Conservation (phyloP, 2,113 vertebrate species). For the Stictonetta naevosa region DNA sequence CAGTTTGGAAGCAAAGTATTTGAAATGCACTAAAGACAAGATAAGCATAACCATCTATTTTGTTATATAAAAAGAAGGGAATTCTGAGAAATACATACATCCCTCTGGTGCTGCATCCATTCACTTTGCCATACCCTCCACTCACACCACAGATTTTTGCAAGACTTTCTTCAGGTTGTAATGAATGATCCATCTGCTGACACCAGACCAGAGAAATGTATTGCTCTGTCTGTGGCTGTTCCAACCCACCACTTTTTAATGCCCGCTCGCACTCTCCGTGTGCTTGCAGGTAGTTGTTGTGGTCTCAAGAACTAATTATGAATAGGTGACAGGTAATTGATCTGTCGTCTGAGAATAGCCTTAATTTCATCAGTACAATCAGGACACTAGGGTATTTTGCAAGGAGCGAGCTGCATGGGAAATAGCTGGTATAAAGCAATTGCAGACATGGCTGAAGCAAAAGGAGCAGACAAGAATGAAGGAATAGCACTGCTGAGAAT, state of each 20-base stretch:
- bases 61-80: not conserved
- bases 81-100: not conserved
- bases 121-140: not conserved
- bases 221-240: not conserved
- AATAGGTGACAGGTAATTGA: not conserved
- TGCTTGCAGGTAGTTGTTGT: not conserved
- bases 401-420: not conserved
- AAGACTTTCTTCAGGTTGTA: not conserved
- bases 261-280: accelerated
- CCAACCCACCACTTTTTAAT: not conserved
- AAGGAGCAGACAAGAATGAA: not conserved
- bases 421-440: not conserved
- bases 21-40: not conserved
- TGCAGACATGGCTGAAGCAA: not conserved
- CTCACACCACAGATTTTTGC: not conserved
- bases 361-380: not conserved
- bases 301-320: conserved; percentile 5
- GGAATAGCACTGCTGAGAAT: not conserved
- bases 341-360: not conserved
- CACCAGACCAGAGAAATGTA: not conserved
- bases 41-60: not conserved
- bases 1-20: not conserved
- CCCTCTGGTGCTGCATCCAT: not conserved
- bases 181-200: not conserved
- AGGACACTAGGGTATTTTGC: not conserved